Base-by-base conservation (phyloP, 2,113 vertebrate species). In the Thomomys bottae region DNA sequence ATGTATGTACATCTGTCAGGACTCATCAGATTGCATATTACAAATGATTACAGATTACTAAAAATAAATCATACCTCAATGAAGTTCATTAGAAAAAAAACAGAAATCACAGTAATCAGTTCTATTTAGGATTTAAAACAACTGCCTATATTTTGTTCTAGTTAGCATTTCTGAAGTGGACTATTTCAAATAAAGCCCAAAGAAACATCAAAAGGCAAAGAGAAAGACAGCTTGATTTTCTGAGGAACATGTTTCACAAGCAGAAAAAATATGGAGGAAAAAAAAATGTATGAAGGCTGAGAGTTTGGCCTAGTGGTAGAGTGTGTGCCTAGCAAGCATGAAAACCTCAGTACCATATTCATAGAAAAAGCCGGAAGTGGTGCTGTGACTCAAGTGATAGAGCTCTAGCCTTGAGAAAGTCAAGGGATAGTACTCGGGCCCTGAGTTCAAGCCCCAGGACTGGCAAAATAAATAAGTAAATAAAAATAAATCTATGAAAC, bases 41-140 rank as follows among this genome's bases (percentile, higher is more conserved):
- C 9, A 84, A 86, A 86, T 11, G 28, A 34, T 2, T 77, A 21
- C 49, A 88, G 88, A 30, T 70, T 30, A 84, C 0, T 26, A 3
- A 59, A 68, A 4, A 3, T 32, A 68, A 71, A 76, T 75, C 84
- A 87, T 2, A 54, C 5, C 23, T 87, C 63, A 61, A 75, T 67
- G 38, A 64, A 38, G 32, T 36, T 49, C 6, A 83, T 45, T 57
- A 73, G 54, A 71, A 71, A 77, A 68, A 68, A 73, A 23, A 59
- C 49, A 84, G 5, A 68, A 87, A 66, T 78, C 66, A 77, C 34
- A 78, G 49, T 63, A 85, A 67, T 21, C 57, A 78, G 71, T 82
- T 45, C 67, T 64, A 61, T 73, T 85, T 89, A 89, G 91, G 32
- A 87, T 40, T 79, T 85, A 82, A 90, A 88, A 61, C 64, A 67